Percentiles rank a stretch among this genome's conserved stretches.
phyloP scores from a whole-genome alignment of 1,140 invertebrate genomes.

The Tyrophagus putrescentiae region DNA sequence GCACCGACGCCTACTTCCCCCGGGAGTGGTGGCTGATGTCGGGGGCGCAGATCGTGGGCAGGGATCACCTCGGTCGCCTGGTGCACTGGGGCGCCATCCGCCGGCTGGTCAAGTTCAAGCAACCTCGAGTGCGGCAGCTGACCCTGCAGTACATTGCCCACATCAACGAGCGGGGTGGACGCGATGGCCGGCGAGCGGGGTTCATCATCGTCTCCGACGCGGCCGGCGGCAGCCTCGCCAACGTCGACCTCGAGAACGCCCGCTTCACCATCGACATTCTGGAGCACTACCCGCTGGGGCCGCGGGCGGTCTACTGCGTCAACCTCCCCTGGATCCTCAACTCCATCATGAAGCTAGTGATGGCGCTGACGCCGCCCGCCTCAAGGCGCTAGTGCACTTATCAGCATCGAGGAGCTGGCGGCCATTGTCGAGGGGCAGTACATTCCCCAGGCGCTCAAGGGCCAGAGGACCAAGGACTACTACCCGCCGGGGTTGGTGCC shows the following conservation, averaged over 20 bases:
- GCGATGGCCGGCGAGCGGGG: not conserved
- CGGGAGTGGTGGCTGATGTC: not conserved
- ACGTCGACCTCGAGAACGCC: not conserved
- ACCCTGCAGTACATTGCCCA: not conserved
- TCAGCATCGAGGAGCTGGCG: not conserved
- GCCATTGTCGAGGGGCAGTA: not conserved
- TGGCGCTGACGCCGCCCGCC: no score
- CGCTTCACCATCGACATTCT: not conserved
- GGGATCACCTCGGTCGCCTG: not conserved
- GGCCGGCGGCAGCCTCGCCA: not conserved
- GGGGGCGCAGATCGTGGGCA: not conserved
- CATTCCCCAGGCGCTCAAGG: not conserved
- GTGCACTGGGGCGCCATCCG: not conserved
- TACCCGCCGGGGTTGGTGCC: not conserved
- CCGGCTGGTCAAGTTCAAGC: not conserved
- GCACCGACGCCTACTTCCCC: not conserved
- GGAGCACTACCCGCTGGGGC: not conserved
- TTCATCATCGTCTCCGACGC: not conserved
- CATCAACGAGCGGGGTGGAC: not conserved
- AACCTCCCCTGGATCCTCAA: no score
- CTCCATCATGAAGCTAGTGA: no score
- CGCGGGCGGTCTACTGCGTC: no score
- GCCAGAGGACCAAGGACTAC: not conserved
- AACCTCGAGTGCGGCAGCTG: not conserved
- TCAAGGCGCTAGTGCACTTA: not conserved